Evolutionary conservation across 2,113 vertebrate genomes (phyloP), one percentile per base, ranked within the genome.

Genomic region (Actinemys pallida): DNA sequence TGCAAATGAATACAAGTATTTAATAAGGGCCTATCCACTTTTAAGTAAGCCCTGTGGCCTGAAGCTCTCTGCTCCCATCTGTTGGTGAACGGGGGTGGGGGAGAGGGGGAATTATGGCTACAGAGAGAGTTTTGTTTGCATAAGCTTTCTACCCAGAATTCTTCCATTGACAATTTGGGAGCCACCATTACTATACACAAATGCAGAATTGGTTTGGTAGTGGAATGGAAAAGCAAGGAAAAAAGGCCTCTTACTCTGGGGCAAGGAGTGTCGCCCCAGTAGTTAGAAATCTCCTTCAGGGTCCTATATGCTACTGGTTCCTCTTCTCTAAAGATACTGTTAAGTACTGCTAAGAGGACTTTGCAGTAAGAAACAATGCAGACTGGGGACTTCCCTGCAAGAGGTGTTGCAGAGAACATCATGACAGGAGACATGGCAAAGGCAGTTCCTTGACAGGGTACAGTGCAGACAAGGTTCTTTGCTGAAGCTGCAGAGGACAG

Each of bases 1-100:
- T 87, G 57, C 12, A 90, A 39, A 83, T 54, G 91, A 91, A 83
- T 8, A 50, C 59, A 88, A 87, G 91, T 83, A 84, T 91, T 84
- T 91, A 11, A 83, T 56, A 94, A 81, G 10, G 12, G 8, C 90
- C 39, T 45, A 45, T 94, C 83, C 39, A 83, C 56, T 84, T 90
- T 84, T 1, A 29, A 79, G 57, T 4, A 54, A 95, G 5, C 13
- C 3, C 8, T 56, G 8, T 62, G 92, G 9, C 42, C 65, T 59
- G n/a, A 1, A 78, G 3, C 19, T 87, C 92, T 95, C 52, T 85
- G 13, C 2, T 53, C 82, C 5, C 39, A 72, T 81, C 17, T 94
- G 20, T 50, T 50, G 50, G 39, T 90, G 35, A 93, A 90, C 1
- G 8, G 62, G 56, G 56, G 25, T 10, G 5, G 24, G 3, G 6